phyloP scores from a whole-genome alignment of 2,888 invertebrate species.

The Darwinula stevensoni region DNA sequence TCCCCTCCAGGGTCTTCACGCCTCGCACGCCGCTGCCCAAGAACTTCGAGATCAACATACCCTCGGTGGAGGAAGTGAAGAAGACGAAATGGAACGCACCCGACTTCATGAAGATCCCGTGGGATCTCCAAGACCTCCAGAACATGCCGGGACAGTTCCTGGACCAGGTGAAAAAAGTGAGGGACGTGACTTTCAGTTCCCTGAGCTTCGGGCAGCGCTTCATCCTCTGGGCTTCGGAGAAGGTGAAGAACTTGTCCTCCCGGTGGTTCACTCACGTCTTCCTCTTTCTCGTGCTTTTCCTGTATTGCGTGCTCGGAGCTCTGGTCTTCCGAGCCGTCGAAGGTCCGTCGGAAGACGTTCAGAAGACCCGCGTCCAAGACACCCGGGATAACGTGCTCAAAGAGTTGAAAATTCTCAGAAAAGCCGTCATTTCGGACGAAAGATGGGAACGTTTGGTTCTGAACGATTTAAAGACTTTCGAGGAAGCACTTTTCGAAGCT shows the following conservation, averaged over 20 bases:
- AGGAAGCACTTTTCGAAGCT: constrained; percentile 2
- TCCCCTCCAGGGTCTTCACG: too few species aligned
- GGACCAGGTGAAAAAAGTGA: background rate
- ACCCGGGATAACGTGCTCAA: constrained; percentile 10
- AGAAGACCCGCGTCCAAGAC: constrained; percentile 10
- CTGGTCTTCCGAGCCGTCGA: constrained; percentile 45
- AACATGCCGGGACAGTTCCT: too few species aligned
- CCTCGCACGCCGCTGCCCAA: too few species aligned
- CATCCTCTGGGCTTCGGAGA: too few species aligned
- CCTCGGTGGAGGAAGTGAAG: too few species aligned
- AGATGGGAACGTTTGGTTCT: constrained; percentile 6
- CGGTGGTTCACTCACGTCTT: constrained; percentile 73
- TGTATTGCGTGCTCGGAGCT: constrained; percentile 55
- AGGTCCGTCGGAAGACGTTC: constrained; percentile 22
- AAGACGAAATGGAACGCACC: too few species aligned
- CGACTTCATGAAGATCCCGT: too few species aligned
- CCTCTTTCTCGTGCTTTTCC: constrained; percentile 37
- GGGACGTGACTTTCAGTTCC: background rate
- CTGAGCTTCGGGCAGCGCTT: background rate
- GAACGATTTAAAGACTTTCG: constrained; percentile 4
- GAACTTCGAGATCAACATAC: too few species aligned
- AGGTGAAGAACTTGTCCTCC: constrained; percentile 30
- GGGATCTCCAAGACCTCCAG: too few species aligned
- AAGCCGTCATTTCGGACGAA: too few species aligned
- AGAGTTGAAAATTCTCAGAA: constrained; percentile 14